These are phyloP conservation scores for Mimachlamys varia DNA, from an alignment of 2,888 invertebrate genomes.

Conservation along the genomic window DNA sequence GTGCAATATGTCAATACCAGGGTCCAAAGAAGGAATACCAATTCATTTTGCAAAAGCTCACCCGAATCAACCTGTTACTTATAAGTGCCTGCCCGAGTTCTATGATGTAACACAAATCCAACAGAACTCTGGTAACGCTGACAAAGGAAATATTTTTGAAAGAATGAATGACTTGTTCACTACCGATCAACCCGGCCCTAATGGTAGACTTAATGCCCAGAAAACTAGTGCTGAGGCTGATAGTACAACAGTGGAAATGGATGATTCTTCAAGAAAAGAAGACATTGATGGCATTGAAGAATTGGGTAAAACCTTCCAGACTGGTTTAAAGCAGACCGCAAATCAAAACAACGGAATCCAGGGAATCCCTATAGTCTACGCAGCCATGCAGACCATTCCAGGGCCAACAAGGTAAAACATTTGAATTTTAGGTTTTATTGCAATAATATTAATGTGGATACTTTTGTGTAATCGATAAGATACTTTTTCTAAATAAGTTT, in stretches of 20 bases:
- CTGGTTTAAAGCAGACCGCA: not conserved
- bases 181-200: slow-evolving; percentile 35
- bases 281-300: slow-evolving; percentile 49
- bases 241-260: slow-evolving; percentile 63
- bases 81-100: slow-evolving; percentile 63
- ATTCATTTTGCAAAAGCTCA: slow-evolving; percentile 65
- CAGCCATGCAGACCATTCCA: not conserved
- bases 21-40: slow-evolving; percentile 61
- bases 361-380: not conserved
- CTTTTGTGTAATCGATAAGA: no score
- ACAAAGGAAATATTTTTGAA: slow-evolving; percentile 66
- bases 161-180: slow-evolving; percentile 61
- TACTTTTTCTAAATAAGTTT: no score
- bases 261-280: slow-evolving; percentile 20
- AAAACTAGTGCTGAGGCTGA: slow-evolving; percentile 69
- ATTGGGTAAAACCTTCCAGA: slow-evolving; percentile 44
- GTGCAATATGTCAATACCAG: slow-evolving; percentile 62
- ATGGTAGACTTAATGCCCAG: slow-evolving; percentile 48
- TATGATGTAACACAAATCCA: slow-evolving; percentile 61
- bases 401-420: not conserved
- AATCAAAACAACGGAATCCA: not conserved
- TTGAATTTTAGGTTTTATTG: not conserved
- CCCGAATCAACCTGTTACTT: slow-evolving; percentile 65
- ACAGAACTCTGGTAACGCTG: slow-evolving; percentile 45
- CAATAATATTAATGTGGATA: not conserved